Evolutionary conservation across 2,113 vertebrate species (phyloP).

Genomic region (Poeciliopsis turrubarensis): DNA sequence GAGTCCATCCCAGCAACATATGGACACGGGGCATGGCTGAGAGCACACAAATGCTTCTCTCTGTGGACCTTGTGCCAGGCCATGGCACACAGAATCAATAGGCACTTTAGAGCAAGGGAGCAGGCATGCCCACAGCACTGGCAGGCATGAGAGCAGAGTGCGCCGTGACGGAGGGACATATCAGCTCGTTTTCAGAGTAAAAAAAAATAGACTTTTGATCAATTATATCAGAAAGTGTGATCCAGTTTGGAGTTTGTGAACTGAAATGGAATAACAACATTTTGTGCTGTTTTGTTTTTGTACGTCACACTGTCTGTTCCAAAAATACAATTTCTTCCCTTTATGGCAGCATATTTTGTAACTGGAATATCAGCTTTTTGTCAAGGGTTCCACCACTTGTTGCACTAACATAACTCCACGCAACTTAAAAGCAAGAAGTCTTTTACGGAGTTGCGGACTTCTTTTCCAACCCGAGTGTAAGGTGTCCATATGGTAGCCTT

Average conservation of each 20-base stretch:
- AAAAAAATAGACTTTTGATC: conserved; percentile 19
- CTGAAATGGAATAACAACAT: neutral
- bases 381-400: conserved; percentile 58
- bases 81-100: conserved; percentile 79
- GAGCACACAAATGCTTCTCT: conserved; percentile 82
- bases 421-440: conserved; percentile 24
- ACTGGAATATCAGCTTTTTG: conserved; percentile 12
- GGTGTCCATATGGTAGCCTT: conserved; percentile 76
- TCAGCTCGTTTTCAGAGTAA: conserved; percentile 28
- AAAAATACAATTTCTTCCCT: conserved; percentile 1
- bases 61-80: conserved; percentile 77
- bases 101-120: conserved; percentile 79
- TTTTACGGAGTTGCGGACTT: conserved; percentile 36
- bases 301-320: neutral
- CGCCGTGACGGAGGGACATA: conserved; percentile 46
- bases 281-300: neutral
- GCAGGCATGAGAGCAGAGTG: conserved; percentile 55
- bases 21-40: conserved; percentile 82
- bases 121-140: conserved; percentile 67
- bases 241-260: neutral
- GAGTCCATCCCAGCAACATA: conserved; percentile 83
- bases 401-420: conserved; percentile 32
- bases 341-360: conserved; percentile 18
- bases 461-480: conserved; percentile 52
- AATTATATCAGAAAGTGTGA: conserved; percentile 4